phyloP scores from a whole-genome alignment of 2,888 invertebrate genomes.

The Asteroscopus sphinx region DNA sequence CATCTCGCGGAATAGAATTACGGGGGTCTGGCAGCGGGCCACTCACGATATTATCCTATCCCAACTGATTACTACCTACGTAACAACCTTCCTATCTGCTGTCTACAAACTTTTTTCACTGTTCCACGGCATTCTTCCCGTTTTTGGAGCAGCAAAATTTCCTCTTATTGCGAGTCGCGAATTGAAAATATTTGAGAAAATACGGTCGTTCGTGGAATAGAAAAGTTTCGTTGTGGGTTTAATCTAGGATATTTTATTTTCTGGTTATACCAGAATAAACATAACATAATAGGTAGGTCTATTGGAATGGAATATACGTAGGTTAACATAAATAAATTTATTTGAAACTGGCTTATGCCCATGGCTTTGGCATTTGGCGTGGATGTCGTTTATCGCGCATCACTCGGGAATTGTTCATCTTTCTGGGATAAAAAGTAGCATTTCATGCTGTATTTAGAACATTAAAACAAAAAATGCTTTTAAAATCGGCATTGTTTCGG shows the following conservation, averaged over 20 bases:
- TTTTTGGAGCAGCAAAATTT: conserved; percentile 29
- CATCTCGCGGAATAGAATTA: conserved; percentile 63
- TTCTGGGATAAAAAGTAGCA: no score
- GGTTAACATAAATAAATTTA: no score
- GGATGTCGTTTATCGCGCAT: no score
- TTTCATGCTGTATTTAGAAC: no score
- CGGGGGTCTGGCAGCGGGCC: conserved; percentile 57
- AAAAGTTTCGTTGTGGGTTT: conserved; percentile 22
- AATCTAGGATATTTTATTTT: conserved; percentile 29
- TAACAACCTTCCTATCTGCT: conserved; percentile 25
- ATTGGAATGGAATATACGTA: no score
- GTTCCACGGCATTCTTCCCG: not conserved
- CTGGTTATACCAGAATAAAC: conserved; percentile 19
- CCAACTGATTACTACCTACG: conserved; percentile 55
- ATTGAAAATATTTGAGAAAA: conserved; percentile 46
- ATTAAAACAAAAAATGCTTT: no score
- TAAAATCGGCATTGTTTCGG: no score
- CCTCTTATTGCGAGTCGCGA: conserved; percentile 37
- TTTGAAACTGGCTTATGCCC: no score
- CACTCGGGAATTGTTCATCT: no score
- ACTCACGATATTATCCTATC: conserved; percentile 68
- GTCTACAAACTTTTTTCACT: conserved; percentile 3
- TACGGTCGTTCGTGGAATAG: conserved; percentile 26
- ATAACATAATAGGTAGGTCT: no score
- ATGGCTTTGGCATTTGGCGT: no score